phyloP scores from a whole-genome alignment of 1,140 invertebrate species.

The Cephus cinctus region DNA sequence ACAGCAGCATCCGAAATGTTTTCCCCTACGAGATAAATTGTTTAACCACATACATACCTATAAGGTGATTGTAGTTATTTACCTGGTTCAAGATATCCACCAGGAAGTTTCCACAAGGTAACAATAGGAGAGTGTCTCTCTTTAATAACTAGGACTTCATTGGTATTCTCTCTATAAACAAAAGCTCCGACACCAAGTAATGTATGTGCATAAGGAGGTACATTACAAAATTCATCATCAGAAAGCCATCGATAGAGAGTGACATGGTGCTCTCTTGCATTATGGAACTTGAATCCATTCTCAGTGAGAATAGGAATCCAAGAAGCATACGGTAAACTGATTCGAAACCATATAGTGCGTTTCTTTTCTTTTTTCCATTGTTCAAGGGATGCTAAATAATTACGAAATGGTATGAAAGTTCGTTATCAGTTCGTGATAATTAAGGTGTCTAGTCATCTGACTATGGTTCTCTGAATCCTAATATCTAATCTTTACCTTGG shows the following conservation, averaged over 20 bases:
- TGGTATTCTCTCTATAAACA: conserved; percentile 70
- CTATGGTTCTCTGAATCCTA: too few relatives aligned
- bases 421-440: too few relatives aligned
- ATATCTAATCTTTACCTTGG: conserved; percentile 62
- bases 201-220: conserved; percentile 83
- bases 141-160: conserved; percentile 76
- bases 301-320: conserved; percentile 78
- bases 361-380: conserved; percentile 67
- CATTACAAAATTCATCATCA: conserved; percentile 61
- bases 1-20: conserved; percentile 74
- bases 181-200: conserved; percentile 85
- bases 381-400: conserved; percentile 66
- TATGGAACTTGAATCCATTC: conserved; percentile 85
- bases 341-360: conserved; percentile 82
- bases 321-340: conserved; percentile 65
- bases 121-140: conserved; percentile 58
- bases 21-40: conserved; percentile 64
- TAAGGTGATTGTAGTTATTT: conserved; percentile 20
- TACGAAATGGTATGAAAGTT: conserved; percentile 5
- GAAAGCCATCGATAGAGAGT: conserved; percentile 82
- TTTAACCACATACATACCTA: conserved; percentile 3
- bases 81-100: conserved; percentile 87
- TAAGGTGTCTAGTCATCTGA: too few relatives aligned
- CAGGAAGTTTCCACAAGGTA: conserved; percentile 84
- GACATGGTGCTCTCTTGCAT: conserved; percentile 75